These are phyloP conservation scores for Dendropsophus ebraccatus DNA, from an alignment of 2,113 vertebrate genomes.

Conservation along the genomic window DNA sequence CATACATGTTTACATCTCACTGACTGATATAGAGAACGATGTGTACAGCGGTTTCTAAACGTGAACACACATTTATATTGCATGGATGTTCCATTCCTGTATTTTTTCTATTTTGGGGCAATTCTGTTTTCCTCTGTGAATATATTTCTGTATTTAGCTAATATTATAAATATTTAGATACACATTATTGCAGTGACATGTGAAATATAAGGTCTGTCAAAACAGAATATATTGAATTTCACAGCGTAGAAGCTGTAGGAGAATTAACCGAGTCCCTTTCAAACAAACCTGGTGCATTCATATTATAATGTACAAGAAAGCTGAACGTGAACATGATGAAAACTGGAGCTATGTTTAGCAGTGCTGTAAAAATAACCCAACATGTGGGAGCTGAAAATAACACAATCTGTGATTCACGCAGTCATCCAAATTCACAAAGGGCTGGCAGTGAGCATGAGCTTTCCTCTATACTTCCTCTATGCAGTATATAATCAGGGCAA, in stretches of 20 bases:
- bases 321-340: constrained; percentile 43
- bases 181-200: neutral
- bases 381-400: constrained; percentile 53
- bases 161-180: constrained; percentile 6
- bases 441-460: neutral
- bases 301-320: constrained; percentile 25
- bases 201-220: neutral
- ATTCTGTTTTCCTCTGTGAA: neutral
- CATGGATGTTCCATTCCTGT: neutral
- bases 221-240: neutral
- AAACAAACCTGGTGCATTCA: neutral
- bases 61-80: no score
- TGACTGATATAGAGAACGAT: no score
- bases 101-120: neutral
- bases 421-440: constrained; percentile 37
- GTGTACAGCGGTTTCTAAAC: no score
- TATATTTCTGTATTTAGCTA: neutral
- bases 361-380: constrained; percentile 45
- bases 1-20: no score
- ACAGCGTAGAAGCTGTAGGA: neutral
- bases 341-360: constrained; percentile 50
- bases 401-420: constrained; percentile 32
- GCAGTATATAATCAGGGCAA: no score
- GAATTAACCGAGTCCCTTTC: neutral
- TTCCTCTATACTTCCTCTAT: neutral